Evolutionary conservation across 2,113 vertebrate genomes (phyloP).

Genomic region (Noctilio leporinus): DNA sequence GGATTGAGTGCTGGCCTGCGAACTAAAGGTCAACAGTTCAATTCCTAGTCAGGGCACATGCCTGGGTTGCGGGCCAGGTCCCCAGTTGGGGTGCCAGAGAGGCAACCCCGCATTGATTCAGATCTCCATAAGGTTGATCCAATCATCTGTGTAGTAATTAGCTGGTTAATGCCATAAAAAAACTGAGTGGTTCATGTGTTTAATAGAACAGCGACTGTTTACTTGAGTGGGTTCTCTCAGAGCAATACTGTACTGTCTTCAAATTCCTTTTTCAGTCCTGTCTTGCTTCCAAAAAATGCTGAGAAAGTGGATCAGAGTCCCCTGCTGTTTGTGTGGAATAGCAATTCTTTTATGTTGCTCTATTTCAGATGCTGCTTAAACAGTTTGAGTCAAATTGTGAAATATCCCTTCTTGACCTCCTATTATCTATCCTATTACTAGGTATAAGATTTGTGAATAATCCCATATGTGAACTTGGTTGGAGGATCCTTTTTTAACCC

Average conservation of each 20-base stretch:
- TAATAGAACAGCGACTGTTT: neutral
- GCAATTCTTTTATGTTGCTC: constrained; percentile 25
- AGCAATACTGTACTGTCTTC: neutral
- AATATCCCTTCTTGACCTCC: constrained; percentile 3
- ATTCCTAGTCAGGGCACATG: no score
- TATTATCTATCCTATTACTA: constrained; percentile 38
- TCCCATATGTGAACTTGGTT: constrained; percentile 27
- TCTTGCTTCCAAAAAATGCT: neutral
- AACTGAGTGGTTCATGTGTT: neutral
- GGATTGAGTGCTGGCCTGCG: no score
- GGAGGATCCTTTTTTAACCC: constrained; percentile 40
- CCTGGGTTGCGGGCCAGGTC: no score
- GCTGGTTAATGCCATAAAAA: neutral
- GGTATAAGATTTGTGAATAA: constrained; percentile 56
- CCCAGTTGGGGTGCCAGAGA: no score
- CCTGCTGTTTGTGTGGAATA: constrained; percentile 38
- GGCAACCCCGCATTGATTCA: no score
- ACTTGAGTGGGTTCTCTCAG: neutral
- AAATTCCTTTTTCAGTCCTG: constrained; percentile 4
- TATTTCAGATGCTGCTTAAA: constrained; percentile 36
- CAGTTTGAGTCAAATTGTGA: constrained; percentile 53
- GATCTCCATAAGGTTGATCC: neutral
- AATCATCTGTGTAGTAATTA: neutral
- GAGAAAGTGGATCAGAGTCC: neutral
- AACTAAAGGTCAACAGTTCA: no score